Conservation (phyloP, 2,888 invertebrate species). For the Drosophila lacicola region DNA sequence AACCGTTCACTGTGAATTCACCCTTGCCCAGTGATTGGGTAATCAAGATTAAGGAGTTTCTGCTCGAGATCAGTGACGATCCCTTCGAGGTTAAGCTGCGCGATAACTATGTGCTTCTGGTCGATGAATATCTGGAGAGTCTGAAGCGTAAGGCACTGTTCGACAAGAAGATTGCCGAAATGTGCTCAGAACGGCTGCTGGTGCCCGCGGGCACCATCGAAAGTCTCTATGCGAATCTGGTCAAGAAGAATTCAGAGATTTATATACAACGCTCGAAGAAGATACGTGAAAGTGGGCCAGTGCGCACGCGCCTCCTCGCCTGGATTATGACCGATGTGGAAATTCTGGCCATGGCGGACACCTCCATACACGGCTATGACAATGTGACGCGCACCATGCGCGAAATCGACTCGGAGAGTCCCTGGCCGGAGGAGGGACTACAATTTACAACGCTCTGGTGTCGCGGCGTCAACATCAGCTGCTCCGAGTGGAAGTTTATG, state of each 20-base stretch:
- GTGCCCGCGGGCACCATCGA: conserved; percentile 93
- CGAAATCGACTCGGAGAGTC: conserved; percentile 94
- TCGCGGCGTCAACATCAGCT: conserved; percentile 92
- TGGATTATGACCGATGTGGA: conserved; percentile 91
- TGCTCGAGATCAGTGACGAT: conserved; percentile 98
- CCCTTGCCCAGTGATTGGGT: conserved; percentile 95
- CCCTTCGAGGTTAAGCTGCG: conserved; percentile 98
- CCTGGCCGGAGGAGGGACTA: conserved; percentile 95
- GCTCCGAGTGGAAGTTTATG: conserved; percentile 94
- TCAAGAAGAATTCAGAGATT: conserved; percentile 96
- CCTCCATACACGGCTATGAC: conserved; percentile 92
- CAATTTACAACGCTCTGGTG: conserved; percentile 98
- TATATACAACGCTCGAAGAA: conserved; percentile 95
- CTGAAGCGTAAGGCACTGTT: conserved; percentile 94
- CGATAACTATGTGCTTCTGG: conserved; percentile 97
- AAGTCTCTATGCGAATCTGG: conserved; percentile 93
- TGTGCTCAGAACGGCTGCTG: conserved; percentile 93
- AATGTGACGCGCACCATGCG: conserved; percentile 90
- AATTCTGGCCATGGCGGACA: conserved; percentile 92
- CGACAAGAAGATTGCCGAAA: conserved; percentile 93
- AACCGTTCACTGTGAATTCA: conserved; percentile 89
- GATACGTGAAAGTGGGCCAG: conserved; percentile 87
- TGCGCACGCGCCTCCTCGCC: conserved; percentile 92
- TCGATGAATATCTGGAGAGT: conserved; percentile 98
- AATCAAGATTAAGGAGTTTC: conserved; percentile 94